Evolutionary conservation across 2,797 vertebrate species (phyloP).

Genomic region (Bradypodion ventrale): DNA sequence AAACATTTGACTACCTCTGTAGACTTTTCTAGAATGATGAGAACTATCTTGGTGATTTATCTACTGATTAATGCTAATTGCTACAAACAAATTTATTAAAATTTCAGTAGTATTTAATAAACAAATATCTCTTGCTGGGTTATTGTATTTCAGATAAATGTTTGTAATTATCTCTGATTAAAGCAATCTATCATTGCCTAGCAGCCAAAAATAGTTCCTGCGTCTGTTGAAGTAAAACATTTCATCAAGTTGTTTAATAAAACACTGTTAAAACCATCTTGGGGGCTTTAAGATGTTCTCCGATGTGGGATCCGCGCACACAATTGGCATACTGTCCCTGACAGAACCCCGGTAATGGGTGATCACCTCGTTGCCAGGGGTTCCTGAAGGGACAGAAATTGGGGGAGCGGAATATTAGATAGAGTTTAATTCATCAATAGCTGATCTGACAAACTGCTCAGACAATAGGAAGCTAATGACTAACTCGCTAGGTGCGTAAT

Average conservation of each 20-base stretch:
- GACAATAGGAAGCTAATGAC: too few species aligned
- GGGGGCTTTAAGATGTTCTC: constrained; percentile 19
- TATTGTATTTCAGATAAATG: background rate
- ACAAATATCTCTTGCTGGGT: rapidly evolving
- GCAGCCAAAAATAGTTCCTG: constrained; percentile 31
- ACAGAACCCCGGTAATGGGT: too few species aligned
- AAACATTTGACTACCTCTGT: background rate
- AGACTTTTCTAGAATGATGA: background rate
- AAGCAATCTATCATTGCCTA: constrained; percentile 6
- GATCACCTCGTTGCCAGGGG: too few species aligned
- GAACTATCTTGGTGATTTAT: background rate
- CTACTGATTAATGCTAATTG: constrained; percentile 12
- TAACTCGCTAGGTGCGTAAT: too few species aligned
- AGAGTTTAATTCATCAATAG: too few species aligned
- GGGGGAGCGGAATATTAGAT: too few species aligned
- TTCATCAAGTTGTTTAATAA: constrained; percentile 63
- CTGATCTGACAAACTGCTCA: too few species aligned
- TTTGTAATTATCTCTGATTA: constrained; percentile 16
- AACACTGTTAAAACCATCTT: constrained; percentile 40
- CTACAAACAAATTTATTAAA: background rate
- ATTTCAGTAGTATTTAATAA: background rate
- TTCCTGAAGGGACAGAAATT: too few species aligned
- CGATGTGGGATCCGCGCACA: too few species aligned
- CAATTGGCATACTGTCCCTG: too few species aligned
- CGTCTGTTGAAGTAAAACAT: constrained; percentile 50